These are phyloP conservation scores for Danio tinwini DNA, from an alignment of 2,797 vertebrate genomes.

Conservation along the genomic window DNA sequence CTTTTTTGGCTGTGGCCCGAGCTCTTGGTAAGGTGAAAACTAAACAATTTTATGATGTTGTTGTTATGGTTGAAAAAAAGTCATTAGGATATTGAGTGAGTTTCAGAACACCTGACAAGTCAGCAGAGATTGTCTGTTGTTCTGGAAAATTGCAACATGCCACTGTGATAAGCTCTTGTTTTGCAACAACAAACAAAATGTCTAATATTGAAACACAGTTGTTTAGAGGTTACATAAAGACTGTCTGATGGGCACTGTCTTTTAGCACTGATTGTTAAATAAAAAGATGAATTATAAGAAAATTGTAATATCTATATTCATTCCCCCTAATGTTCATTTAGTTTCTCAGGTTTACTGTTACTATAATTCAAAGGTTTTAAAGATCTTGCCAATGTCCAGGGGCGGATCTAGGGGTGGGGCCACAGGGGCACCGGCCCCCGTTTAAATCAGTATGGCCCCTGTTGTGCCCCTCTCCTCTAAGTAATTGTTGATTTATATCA, in stretches of 20 bases:
- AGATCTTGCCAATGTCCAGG: neutral
- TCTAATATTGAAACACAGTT: slow-evolving; percentile 9
- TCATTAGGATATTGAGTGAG: neutral
- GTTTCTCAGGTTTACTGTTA: no score
- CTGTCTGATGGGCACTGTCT: no score
- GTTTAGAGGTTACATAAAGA: neutral
- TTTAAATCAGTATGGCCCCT: no score
- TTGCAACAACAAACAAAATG: slow-evolving; percentile 8
- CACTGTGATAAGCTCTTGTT: slow-evolving; percentile 15
- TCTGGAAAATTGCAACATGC: slow-evolving; percentile 16
- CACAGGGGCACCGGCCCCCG: no score
- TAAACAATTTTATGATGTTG: neutral
- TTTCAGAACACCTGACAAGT: neutral
- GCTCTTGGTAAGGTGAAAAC: slow-evolving; percentile 86
- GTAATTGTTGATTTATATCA: no score
- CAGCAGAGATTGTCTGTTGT: neutral
- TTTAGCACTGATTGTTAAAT: no score
- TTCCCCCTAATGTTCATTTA: no score
- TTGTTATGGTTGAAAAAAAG: neutral
- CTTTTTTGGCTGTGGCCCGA: slow-evolving; percentile 93
- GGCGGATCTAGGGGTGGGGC: no score
- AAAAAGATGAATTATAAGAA: no score
- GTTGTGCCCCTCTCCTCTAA: no score
- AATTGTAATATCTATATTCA: no score
- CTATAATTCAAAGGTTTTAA: no score